These are phyloP conservation scores for Lophius piscatorius DNA, from an alignment of 2,113 vertebrate species.

Conservation along the genomic window DNA sequence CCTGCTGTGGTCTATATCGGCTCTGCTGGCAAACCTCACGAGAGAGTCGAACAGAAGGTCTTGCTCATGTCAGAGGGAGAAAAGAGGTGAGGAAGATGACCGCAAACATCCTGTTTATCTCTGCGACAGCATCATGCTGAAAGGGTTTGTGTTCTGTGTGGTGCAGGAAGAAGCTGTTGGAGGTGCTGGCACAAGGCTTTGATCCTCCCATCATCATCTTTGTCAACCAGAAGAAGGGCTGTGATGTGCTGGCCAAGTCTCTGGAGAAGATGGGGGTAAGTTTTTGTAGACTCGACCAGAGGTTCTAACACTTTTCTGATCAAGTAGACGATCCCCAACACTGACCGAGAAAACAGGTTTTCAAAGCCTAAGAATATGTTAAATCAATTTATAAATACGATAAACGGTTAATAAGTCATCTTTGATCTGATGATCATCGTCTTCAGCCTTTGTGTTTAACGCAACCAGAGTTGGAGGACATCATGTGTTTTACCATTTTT, in stretches of 20 bases:
- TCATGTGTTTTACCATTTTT: no score
- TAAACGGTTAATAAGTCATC: no score
- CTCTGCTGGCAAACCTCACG: conserved; percentile 96
- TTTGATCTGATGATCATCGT: no score
- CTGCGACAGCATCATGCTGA: conserved; percentile 5
- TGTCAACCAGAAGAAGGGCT: conserved; percentile 99
- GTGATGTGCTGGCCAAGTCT: conserved; percentile 96
- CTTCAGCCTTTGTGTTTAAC: no score
- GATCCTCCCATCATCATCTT: conserved; percentile 99
- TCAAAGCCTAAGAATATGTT: no score
- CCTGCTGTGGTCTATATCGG: conserved; percentile 98
- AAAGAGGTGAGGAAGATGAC: conserved; percentile 85
- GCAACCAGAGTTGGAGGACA: no score
- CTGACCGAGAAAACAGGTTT: no score
- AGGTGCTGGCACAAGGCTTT: conserved; percentile 92
- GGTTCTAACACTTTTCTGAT: no score
- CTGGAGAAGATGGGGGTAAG: conserved; percentile 99
- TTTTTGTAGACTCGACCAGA: conserved; percentile 4
- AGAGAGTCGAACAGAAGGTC: conserved; percentile 97
- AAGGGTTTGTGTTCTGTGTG: conserved; percentile 6
- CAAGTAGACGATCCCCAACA: no score
- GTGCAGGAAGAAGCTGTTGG: conserved; percentile 93
- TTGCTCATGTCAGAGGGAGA: conserved; percentile 96
- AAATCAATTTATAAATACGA: no score
- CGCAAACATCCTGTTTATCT: background rate